Base-by-base conservation (phyloP, 2,888 invertebrate species). In the Amorpha juglandis region DNA sequence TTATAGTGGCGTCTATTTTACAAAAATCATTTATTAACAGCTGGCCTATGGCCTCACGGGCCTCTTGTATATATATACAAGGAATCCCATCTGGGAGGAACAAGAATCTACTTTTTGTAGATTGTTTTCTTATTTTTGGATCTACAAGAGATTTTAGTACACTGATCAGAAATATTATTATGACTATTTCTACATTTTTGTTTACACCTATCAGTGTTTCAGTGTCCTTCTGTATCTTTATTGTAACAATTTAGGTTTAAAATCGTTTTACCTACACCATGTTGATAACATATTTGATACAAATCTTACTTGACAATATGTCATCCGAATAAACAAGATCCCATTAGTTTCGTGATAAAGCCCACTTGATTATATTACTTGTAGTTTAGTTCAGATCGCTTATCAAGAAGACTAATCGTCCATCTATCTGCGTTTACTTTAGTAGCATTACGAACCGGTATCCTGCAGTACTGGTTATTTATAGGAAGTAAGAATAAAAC, bases 361-460 rank as follows among this genome's bases (percentile, higher is more conserved):
- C 63, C 67, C 71, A 69, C 72, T 74, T 72, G 72, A 75, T 73
- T 77, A 70, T 73, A 76, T 71, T 74, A 73, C 48, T 63, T 74
- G 74, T 75, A 74, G 74, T 71, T 76, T 77, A 65, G 58, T 76
- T 75, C 71, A 78, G 84, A 86, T 85, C 77, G 67, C 74, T 82
- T 83, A 89, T 89, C 87, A 81, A 64, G 63, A 83, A 86, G 85
- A 87, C 81, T 84, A 86, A 88, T 86, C 80, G 84, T 73, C 78
- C 79, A 83, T 83, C 83, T 83, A 78, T 84, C 82, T 80, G 71
- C 74, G 74, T 78, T 79, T 78, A 77, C 80, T 80, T 58, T 79
- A 79, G 78, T 75, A 74, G 78, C 75, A 69, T 73, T 74, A 74
- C 80, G 71, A 83, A 85, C 84, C 82, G 83, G 88, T 85, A 81